A percentile compares a stretch with the other conserved stretches of the same genome.
These are phyloP conservation scores for Agriotes lineatus DNA, from an alignment of 2,888 invertebrate species.

Conservation along the genomic window DNA sequence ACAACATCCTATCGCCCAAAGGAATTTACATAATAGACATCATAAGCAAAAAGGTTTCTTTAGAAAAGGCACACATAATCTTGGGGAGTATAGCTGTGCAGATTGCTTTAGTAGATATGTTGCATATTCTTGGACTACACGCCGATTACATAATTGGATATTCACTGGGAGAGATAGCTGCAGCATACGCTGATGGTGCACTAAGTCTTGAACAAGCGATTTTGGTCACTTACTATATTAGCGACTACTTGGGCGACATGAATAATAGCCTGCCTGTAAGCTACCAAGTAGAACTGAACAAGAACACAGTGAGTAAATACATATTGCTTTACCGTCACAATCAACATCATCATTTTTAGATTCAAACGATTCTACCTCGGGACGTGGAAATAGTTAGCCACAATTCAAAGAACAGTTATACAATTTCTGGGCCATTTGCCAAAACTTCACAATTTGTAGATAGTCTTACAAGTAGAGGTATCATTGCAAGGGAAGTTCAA, in stretches of 20 bases:
- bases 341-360: no score
- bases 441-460: no score
- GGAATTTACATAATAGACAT: constrained; percentile 30
- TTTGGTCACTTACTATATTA: not conserved
- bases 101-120: constrained; percentile 63
- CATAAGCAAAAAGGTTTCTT: constrained; percentile 5
- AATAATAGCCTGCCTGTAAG: not conserved
- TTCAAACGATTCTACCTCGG: no score
- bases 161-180: constrained; percentile 91
- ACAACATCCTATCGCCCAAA: constrained; percentile 22
- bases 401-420: no score
- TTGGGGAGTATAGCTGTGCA: constrained; percentile 70
- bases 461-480: no score
- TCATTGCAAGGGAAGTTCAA: no score
- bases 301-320: not conserved
- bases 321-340: no score
- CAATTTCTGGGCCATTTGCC: no score
- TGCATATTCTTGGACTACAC: constrained; percentile 66
- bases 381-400: no score
- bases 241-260: not conserved
- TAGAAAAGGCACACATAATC: not conserved
- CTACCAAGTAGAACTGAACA: not conserved
- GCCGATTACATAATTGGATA: constrained; percentile 69
- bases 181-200: constrained; percentile 91
- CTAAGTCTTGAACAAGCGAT: constrained; percentile 83